Base-by-base conservation (phyloP, 2,113 vertebrate species). In the Paradoxurus hermaphroditus region DNA sequence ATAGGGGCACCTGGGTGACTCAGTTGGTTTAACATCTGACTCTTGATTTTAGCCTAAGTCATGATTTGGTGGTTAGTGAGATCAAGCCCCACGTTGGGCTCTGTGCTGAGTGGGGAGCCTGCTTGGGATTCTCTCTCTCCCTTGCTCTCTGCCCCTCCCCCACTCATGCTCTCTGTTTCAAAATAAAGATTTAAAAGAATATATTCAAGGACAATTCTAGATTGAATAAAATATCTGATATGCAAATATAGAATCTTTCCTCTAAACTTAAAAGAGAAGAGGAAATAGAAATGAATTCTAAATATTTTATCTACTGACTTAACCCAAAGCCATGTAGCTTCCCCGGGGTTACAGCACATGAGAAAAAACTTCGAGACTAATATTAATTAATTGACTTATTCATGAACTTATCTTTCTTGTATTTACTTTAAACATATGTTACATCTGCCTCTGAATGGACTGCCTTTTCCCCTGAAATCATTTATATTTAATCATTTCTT, bases 321-420 rank as follows among this genome's bases (percentile, higher is more conserved):
- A 94, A 72, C 3, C 14, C 90, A 79, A 73, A 67, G 84, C 14
- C 34, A 49, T 18, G 6, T 41, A 56, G 3, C 19, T 94, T 91
- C 70, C 81, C 46, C 19, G 25, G 25, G 29, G 9, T 91, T 67
- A 89, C 84, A 84, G 13, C 25, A 77, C 73, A 34, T 72, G 5
- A 90, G 31, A 81, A 82, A 90, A 31, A 21, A 92, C n/a, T 90
- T 86, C 85, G 53, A 95, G 29, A 95, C 62, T 62, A 91, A 75
- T n/a, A 67, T 41, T 85, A 65, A 77, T 53, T 51, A 51, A 53
- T 56, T 56, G 21, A 21, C 53, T 56, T 56, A 21, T 46, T 85
- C 59, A 2, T 46, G 81, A 59, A 82, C 46, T 65, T n/a, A 29
- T 39, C 78, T 93, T 97, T 85, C 34, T 49, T 56, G 29, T 41